Base-by-base conservation (phyloP, 2,113 vertebrate species). In the Nannobrachium achirus region DNA sequence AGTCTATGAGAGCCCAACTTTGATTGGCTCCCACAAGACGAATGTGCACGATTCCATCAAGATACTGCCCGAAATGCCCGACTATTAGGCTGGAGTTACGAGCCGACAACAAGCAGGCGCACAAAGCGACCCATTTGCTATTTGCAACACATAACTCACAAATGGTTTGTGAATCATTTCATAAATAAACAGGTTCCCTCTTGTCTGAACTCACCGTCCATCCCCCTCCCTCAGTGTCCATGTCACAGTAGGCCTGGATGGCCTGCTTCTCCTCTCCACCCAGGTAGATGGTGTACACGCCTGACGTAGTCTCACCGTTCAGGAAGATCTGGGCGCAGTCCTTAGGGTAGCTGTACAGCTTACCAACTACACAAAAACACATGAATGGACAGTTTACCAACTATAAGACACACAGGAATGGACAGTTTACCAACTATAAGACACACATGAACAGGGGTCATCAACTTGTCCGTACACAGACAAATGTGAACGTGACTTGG, bases 151-250 rank as follows among this genome's bases (percentile, higher is more conserved):
- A n/a, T n/a, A n/a, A n/a, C n/a, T n/a, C n/a, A n/a, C n/a, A n/a
- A n/a, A n/a, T n/a, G n/a, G n/a, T 52, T 1, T 13, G 38, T 46
- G 44, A 46, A 46, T 13, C 44, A 46, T 13, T 46, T 10, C 44
- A 1, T 46, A 46, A n/a, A n/a, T n/a, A n/a, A n/a, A n/a, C n/a
- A n/a, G n/a, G n/a, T n/a, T n/a, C n/a, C n/a, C n/a, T n/a, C n/a
- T n/a, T n/a, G n/a, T n/a, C n/a, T n/a, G n/a, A 14, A 14, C 96
- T 96, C 86, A 99, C 97, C 46, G 94, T 92, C 97, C 97, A 99
- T 68, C 97, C 97, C 0, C 97, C 97, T 0, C 95, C 95, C 0
- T 98, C 97, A 19, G 96, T 94, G 53, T 46, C 88, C 97, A 99
- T 98, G 92, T 99, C 97, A 0, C 97, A 99, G 92, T 93, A 98